Conservation (phyloP, 2,888 invertebrate species). For the Brenthis daphne region DNA sequence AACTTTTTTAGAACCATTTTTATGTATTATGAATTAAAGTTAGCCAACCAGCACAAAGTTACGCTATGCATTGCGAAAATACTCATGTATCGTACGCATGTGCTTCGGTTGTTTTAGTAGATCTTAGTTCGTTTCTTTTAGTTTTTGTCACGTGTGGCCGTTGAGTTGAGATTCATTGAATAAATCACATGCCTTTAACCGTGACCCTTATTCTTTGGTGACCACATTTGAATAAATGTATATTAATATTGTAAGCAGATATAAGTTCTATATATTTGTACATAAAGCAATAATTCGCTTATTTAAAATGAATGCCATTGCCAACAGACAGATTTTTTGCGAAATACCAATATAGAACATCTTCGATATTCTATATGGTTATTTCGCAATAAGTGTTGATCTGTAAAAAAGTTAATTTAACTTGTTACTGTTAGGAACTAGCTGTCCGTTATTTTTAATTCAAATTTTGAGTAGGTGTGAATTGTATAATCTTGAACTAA, state of each 20-base stretch:
- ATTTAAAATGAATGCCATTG: conserved; percentile 44
- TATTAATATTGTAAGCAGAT: conserved; percentile 12
- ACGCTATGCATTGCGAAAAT: conserved; percentile 14
- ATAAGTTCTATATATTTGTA: not conserved
- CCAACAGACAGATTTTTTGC: conserved; percentile 28
- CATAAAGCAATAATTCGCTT: conserved; percentile 3
- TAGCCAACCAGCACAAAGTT: conserved; percentile 16
- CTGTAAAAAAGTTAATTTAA: no score
- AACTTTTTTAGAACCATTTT: conserved; percentile 4
- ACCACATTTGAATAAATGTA: conserved; percentile 44
- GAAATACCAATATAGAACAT: conserved; percentile 13
- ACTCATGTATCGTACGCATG: conserved; percentile 17
- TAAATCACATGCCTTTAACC: conserved; percentile 39
- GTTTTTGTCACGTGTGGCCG: not conserved
- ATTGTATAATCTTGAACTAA: no score
- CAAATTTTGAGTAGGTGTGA: no score
- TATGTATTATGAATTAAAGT: conserved; percentile 12
- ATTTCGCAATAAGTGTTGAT: no score
- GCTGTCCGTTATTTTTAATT: no score
- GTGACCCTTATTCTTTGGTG: conserved; percentile 49
- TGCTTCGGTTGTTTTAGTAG: not conserved
- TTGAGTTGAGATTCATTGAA: not conserved
- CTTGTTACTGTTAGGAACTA: no score
- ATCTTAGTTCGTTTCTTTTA: not conserved
- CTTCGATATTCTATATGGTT: not conserved